phyloP scores from a whole-genome alignment of 1,140 invertebrate species.

The Lerema accius region DNA sequence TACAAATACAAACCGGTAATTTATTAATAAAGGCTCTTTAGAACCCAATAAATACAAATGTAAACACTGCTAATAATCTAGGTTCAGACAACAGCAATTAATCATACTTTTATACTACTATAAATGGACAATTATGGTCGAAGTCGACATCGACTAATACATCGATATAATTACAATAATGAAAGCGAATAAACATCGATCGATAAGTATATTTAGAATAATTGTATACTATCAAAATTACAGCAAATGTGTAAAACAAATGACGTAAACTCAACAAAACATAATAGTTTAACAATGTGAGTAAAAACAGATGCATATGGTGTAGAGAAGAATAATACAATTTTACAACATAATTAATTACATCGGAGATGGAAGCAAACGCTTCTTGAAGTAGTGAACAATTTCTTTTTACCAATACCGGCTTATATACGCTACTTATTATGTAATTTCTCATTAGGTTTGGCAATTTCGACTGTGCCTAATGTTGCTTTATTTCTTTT shows the following conservation, averaged over 20 bases:
- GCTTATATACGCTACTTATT: no score
- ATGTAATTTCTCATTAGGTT: no score
- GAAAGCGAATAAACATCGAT: neutral
- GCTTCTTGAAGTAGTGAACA: no score
- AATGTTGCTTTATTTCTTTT: no score
- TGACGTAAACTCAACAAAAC: neutral
- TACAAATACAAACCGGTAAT: neutral
- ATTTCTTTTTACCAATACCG: no score
- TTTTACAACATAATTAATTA: no score
- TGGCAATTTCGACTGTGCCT: no score
- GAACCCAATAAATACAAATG: constrained; percentile 1
- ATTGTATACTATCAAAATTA: neutral
- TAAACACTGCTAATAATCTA: constrained; percentile 5
- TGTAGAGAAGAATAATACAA: neutral
- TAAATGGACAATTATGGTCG: constrained; percentile 13
- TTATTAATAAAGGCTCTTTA: neutral
- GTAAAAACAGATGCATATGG: neutral
- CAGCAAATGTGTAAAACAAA: neutral
- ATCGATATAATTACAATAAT: neutral
- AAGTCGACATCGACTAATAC: constrained; percentile 11
- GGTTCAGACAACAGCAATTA: constrained; percentile 14
- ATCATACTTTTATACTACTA: neutral
- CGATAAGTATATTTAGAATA: neutral
- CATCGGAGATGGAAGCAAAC: no score
- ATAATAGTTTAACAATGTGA: neutral